These are phyloP conservation scores for Busseola fusca DNA, from an alignment of 2,888 invertebrate species.

Conservation along the genomic window DNA sequence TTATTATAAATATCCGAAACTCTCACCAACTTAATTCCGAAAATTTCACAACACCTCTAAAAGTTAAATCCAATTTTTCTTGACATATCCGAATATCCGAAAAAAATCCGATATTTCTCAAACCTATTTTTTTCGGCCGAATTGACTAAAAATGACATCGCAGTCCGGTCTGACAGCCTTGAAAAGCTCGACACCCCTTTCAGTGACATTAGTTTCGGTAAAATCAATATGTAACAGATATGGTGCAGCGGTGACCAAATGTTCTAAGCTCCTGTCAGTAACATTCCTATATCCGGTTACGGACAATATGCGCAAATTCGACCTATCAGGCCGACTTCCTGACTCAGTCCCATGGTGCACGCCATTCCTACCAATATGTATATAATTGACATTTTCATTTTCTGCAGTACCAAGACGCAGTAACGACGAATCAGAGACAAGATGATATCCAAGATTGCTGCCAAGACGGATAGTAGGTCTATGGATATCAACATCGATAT, in stretches of 20 bases:
- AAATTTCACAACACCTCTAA: neutral
- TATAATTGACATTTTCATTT: constrained; percentile 73
- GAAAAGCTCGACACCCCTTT: constrained; percentile 90
- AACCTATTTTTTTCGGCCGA: constrained; percentile 31
- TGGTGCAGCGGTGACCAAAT: constrained; percentile 90
- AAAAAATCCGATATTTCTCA: too few relatives aligned
- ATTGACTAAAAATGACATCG: constrained; percentile 74
- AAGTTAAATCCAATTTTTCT: neutral
- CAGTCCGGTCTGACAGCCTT: constrained; percentile 89
- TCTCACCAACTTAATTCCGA: neutral
- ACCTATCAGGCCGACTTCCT: constrained; percentile 75
- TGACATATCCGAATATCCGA: neutral
- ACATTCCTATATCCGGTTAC: constrained; percentile 90
- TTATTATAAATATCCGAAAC: neutral
- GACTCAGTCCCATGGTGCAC: constrained; percentile 50
- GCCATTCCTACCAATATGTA: constrained; percentile 70
- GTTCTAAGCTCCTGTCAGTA: constrained; percentile 90
- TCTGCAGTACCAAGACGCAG: constrained; percentile 77
- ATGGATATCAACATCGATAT: constrained; percentile 27
- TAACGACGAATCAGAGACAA: constrained; percentile 78
- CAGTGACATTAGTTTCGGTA: constrained; percentile 90
- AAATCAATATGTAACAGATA: constrained; percentile 90
- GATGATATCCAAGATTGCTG: constrained; percentile 42
- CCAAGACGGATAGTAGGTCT: neutral
- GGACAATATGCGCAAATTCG: constrained; percentile 85